These are phyloP conservation scores for Tinea trinotella DNA, from an alignment of 2,888 invertebrate species.

Conservation along the genomic window DNA sequence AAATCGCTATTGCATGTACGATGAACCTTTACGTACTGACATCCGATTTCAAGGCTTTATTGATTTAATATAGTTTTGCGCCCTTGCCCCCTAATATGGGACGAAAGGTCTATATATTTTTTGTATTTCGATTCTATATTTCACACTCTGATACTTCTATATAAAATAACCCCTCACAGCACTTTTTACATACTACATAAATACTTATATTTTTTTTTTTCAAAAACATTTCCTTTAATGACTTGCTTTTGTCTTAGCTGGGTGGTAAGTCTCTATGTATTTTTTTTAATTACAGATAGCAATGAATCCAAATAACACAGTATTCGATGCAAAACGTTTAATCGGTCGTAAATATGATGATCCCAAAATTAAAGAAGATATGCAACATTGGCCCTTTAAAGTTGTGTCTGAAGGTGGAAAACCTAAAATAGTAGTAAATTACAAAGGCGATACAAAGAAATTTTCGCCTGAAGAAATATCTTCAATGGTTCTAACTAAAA, in stretches of 20 bases:
- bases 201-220: too few species aligned
- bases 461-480: constrained; percentile 90
- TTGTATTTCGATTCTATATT: too few species aligned
- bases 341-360: constrained; percentile 89
- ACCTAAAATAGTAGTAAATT: constrained; percentile 82
- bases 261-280: neutral
- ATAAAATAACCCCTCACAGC: too few species aligned
- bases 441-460: constrained; percentile 80
- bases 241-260: too few species aligned
- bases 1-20: neutral
- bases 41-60: too few species aligned
- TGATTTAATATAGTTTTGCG: too few species aligned
- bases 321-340: constrained; percentile 87
- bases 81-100: too few species aligned
- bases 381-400: constrained; percentile 88
- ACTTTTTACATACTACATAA: too few species aligned
- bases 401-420: constrained; percentile 78
- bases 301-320: constrained; percentile 86
- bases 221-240: too few species aligned
- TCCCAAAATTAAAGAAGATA: constrained; percentile 81
- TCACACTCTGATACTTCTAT: too few species aligned
- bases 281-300: constrained; percentile 68
- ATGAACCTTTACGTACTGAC: neutral
- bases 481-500: constrained; percentile 88
- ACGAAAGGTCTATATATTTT: too few species aligned